Percentiles rank a stretch among this genome's conserved stretches.
phyloP scores from a whole-genome alignment of 1,140 invertebrate species.

The Tetraneura akinire region DNA sequence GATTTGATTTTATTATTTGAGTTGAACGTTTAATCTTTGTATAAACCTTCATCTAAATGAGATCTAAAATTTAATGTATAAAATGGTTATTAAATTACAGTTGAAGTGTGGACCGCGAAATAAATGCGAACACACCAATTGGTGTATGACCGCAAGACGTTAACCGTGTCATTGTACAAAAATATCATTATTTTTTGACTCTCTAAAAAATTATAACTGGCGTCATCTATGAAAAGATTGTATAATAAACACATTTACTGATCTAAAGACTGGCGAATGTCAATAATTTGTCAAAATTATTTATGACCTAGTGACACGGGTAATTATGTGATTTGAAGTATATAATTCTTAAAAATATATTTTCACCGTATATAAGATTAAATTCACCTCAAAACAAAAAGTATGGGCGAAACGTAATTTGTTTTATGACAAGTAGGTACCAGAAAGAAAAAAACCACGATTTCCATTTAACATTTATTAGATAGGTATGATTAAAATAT shows the following conservation, averaged over 20 bases:
- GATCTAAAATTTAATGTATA: no score
- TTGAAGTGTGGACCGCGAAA: not conserved
- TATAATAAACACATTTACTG: conserved; percentile 24
- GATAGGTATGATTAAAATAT: not conserved
- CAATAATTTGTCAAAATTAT: conserved; percentile 16
- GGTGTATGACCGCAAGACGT: not conserved
- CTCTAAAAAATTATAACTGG: conserved; percentile 15
- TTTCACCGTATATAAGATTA: not conserved
- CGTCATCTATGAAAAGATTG: conserved; percentile 16
- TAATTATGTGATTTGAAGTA: not conserved
- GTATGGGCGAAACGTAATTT: not conserved
- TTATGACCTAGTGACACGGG: not conserved
- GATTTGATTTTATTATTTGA: no score
- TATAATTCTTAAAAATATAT: not conserved
- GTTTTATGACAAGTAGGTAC: not conserved
- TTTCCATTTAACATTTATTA: not conserved
- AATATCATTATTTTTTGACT: not conserved
- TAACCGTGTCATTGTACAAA: not conserved
- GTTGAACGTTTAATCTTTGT: no score
- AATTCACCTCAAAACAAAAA: not conserved
- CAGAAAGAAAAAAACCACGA: not conserved
- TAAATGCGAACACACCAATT: conserved; percentile 2
- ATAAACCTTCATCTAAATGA: not conserved
- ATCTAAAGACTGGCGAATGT: not conserved
- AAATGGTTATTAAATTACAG: not conserved